Base-by-base conservation (phyloP, 1,140 invertebrate genomes). In the Ceratina calcarata region DNA sequence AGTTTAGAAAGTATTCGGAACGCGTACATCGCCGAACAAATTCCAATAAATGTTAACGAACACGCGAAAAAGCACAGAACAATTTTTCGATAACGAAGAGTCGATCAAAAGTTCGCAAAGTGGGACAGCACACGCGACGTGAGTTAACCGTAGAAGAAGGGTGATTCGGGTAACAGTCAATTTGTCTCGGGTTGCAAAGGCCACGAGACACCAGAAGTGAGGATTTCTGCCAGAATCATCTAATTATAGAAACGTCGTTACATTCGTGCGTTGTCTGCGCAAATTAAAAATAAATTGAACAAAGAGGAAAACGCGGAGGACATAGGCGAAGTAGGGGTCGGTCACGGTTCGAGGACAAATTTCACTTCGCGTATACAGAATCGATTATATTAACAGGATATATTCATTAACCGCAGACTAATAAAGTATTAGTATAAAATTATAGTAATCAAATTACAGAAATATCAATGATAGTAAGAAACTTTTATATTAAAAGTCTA, bases 201-300 rank as follows among this genome's bases (percentile, higher is more conserved):
- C 78, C 75, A 55, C 53, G 49, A 77, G 65, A 86, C 58, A 49
- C 22, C 49, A 15, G 53, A n/a, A 61, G 16, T 8, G 22, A 45
- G 70, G 27, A 68, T 82, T 81, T 24, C 71, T 84, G 84, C 82
- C 82, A 80, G 65, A 81, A 72, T 76, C 37, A 60, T 86, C 89
- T 91, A 91, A 91, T 89, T 90, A 87, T 91, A 91, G 87, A 81
- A 60, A 57, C 68, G 72, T 45, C 84, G 72, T 58, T 73, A 87
- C 84, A 86, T 87, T 89, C 85, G 77, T 84, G 79, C 82, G 70
- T 72, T 85, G 87, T 88, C 87, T 87, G 87, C 83, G 84, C 70
- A 89, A 89, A 91, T 91, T 90, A 91, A 91, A 91, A 91, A 91
- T 90, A 91, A 90, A 88, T 77, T 68, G 65, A 45, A 85, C 61